These are phyloP conservation scores for Schizopygopsis pylzovi DNA, from an alignment of 2,797 vertebrate genomes.

Conservation along the genomic window DNA sequence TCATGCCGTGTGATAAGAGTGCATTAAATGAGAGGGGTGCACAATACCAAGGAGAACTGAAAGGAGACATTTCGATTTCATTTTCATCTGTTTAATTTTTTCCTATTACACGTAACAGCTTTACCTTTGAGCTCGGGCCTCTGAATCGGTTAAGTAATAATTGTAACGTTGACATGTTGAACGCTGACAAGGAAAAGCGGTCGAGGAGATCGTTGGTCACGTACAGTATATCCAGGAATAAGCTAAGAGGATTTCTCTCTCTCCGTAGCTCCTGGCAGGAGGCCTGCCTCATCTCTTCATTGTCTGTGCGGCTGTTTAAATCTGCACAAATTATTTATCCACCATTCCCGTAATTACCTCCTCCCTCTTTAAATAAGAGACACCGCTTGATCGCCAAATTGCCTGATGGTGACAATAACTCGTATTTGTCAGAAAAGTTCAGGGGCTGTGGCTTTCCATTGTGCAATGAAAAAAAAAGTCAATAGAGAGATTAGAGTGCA, in stretches of 20 bases:
- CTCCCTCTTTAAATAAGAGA: slow-evolving; percentile 56
- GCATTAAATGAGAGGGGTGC: slow-evolving; percentile 49
- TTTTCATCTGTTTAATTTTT: slow-evolving; percentile 56
- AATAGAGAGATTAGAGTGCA: slow-evolving; percentile 57
- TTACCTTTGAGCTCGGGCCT: slow-evolving; percentile 51
- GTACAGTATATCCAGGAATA: slow-evolving; percentile 47
- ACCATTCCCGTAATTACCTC: slow-evolving; percentile 54
- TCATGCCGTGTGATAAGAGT: slow-evolving; percentile 56
- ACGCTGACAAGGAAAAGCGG: slow-evolving; percentile 35
- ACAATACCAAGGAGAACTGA: slow-evolving; percentile 40
- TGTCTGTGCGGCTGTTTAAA: slow-evolving; percentile 35
- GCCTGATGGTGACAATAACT: slow-evolving; percentile 56
- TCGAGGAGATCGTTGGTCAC: slow-evolving; percentile 45
- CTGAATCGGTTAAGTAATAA: slow-evolving; percentile 51
- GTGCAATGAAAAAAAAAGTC: slow-evolving; percentile 53
- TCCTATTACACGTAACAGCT: slow-evolving; percentile 51
- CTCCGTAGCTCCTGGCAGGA: slow-evolving; percentile 17
- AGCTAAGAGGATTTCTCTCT: slow-evolving; percentile 40
- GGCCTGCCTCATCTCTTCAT: slow-evolving; percentile 35
- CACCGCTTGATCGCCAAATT: slow-evolving; percentile 47
- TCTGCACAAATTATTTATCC: slow-evolving; percentile 50
- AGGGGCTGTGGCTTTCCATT: slow-evolving; percentile 38
- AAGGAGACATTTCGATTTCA: slow-evolving; percentile 52
- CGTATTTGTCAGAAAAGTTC: slow-evolving; percentile 43
- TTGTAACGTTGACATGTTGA: slow-evolving; percentile 51